Conservation (phyloP, 2,797 vertebrate genomes). For the Schizopygopsis malacanthus region DNA sequence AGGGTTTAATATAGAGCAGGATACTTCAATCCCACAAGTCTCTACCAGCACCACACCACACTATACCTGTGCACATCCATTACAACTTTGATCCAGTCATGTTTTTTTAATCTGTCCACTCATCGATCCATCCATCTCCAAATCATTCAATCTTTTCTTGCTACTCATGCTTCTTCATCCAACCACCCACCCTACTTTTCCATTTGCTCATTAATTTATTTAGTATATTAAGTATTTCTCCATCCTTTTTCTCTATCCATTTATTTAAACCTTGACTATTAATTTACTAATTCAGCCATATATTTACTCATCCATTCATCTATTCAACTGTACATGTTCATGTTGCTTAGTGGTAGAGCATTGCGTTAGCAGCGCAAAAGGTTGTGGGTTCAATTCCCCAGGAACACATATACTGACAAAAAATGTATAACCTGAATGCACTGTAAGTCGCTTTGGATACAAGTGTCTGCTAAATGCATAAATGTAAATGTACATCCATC, state of each 20-base stretch:
- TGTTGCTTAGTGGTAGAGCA: too few relatives aligned
- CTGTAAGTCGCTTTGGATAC: too few relatives aligned
- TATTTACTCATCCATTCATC: neutral
- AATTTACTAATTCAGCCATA: neutral
- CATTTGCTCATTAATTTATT: neutral
- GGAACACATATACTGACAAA: too few relatives aligned
- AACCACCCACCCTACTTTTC: neutral
- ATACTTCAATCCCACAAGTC: constrained; percentile 10
- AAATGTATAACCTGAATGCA: too few relatives aligned
- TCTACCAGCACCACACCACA: neutral
- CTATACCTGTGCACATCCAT: neutral
- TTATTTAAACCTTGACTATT: neutral
- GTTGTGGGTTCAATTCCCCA: too few relatives aligned
- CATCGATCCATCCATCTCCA: neutral
- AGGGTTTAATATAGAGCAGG: constrained; percentile 22
- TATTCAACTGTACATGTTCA: neutral
- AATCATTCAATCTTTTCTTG: neutral
- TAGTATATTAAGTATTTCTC: too few relatives aligned
- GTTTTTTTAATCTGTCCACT: neutral
- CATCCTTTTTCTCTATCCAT: neutral
- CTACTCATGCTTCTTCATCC: neutral
- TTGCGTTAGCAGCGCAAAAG: too few relatives aligned
- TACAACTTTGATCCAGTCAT: neutral
- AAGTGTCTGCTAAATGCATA: too few relatives aligned
- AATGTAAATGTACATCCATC: too few relatives aligned